Evolutionary conservation across 1,140 invertebrate genomes (phyloP).

Genomic region (Acarapis woodi): DNA sequence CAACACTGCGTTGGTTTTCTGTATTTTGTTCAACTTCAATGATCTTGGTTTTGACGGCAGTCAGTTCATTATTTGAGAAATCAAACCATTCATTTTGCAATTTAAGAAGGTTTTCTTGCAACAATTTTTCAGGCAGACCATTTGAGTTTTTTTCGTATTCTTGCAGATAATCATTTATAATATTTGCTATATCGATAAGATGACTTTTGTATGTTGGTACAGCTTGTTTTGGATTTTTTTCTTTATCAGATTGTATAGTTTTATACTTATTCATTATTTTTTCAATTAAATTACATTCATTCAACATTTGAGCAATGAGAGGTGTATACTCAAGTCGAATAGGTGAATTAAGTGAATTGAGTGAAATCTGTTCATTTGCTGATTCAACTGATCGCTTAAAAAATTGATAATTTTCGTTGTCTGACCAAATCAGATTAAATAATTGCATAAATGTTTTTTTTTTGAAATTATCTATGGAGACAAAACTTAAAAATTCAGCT

Average conservation of each 20-base stretch:
- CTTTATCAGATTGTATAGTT: conserved; percentile 12
- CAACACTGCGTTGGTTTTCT: no score
- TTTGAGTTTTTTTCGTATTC: no score
- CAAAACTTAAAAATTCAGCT: neutral
- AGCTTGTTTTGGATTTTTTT: conserved; percentile 20
- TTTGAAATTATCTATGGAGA: neutral
- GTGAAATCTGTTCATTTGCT: neutral
- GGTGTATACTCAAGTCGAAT: no score
- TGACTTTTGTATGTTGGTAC: conserved; percentile 43
- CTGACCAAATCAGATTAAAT: no score
- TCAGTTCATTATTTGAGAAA: no score
- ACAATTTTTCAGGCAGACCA: no score
- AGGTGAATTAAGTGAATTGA: conserved; percentile 2
- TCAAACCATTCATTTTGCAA: no score
- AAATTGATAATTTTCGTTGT: no score
- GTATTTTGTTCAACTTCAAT: no score
- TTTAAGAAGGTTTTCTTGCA: no score
- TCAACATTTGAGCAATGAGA: conserved; percentile 26
- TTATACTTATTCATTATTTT: conserved; percentile 33
- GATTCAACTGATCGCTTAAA: neutral
- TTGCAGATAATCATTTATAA: no score
- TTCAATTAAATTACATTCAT: conserved; percentile 30
- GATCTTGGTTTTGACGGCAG: no score
- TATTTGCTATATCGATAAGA: conserved; percentile 36
- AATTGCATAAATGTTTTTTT: conserved; percentile 1